Conservation (phyloP, 1,140 invertebrate genomes). For the Zeugodacus cucurbitae region DNA sequence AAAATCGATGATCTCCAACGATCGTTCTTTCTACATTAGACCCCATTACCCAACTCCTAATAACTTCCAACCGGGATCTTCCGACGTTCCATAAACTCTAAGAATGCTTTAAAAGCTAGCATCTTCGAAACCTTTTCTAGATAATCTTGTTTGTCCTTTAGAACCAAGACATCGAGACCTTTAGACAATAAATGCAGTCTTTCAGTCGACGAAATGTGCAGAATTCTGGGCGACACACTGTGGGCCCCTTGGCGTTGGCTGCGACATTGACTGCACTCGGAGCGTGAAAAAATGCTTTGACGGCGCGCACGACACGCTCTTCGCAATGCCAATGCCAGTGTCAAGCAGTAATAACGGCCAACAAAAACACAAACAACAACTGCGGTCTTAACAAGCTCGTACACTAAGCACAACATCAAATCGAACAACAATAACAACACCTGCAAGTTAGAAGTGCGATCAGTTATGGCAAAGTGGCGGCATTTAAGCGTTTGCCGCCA, state of each 20-base stretch:
- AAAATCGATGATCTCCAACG: too few relatives aligned
- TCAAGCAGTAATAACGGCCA: not conserved
- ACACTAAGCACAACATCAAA: not conserved
- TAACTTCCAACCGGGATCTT: too few relatives aligned
- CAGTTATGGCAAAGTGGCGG: conserved; percentile 36
- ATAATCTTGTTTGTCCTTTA: too few relatives aligned
- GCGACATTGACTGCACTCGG: not conserved
- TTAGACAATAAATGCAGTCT: too few relatives aligned
- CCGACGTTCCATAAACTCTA: too few relatives aligned
- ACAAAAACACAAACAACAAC: conserved; percentile 29
- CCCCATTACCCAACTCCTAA: too few relatives aligned
- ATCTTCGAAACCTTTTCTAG: too few relatives aligned
- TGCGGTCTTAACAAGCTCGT: not conserved
- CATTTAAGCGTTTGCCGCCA: conserved; percentile 7
- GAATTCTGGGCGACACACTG: too few relatives aligned
- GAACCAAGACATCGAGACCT: too few relatives aligned
- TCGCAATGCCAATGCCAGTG: conserved; percentile 28
- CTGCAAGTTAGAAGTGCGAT: conserved; percentile 1
- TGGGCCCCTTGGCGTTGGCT: not conserved
- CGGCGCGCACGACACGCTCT: conserved; percentile 1
- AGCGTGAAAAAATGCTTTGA: conserved; percentile 17
- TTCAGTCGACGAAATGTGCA: too few relatives aligned
- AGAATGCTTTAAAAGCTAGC: too few relatives aligned
- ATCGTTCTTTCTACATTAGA: too few relatives aligned
- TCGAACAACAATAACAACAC: conserved; percentile 34